Evolutionary conservation across 2,113 vertebrate genomes (phyloP).

Genomic region (Mormoops blainvillei): DNA sequence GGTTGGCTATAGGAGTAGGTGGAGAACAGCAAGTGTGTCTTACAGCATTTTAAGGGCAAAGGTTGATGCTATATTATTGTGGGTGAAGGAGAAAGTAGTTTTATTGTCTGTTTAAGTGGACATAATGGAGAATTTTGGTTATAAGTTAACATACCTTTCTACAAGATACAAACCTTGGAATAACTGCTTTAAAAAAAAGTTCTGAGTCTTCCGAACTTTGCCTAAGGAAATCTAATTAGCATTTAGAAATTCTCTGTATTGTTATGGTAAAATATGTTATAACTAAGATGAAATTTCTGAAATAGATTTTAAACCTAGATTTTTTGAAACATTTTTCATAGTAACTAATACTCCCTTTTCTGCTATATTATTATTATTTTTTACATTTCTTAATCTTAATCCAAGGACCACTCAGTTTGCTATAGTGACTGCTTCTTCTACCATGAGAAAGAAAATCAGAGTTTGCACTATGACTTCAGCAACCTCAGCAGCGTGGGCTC

Average conservation of each 20-base stretch:
- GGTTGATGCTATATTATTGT: neutral
- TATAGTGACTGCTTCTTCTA: slow-evolving; percentile 92
- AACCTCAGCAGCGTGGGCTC: slow-evolving; percentile 86
- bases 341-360: neutral
- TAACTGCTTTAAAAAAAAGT: slow-evolving; percentile 7
- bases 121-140: neutral
- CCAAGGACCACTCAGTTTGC: slow-evolving; percentile 92
- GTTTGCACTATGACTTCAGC: slow-evolving; percentile 89
- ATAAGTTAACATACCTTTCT: neutral
- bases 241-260: neutral
- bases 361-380: neutral
- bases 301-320: neutral
- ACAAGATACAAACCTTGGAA: neutral
- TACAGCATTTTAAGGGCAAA: neutral
- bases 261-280: neutral
- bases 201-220: neutral
- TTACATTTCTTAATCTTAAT: slow-evolving; percentile 44
- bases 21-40: neutral
- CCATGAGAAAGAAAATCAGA: slow-evolving; percentile 85
- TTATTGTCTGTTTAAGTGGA: neutral
- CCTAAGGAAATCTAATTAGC: neutral
- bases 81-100: neutral
- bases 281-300: neutral
- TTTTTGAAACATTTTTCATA: neutral
- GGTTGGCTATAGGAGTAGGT: neutral